Percentiles rank a stretch among this genome's conserved stretches.
These are phyloP conservation scores for Momotus momota DNA, from an alignment of 2,797 vertebrate species.

Conservation along the genomic window DNA sequence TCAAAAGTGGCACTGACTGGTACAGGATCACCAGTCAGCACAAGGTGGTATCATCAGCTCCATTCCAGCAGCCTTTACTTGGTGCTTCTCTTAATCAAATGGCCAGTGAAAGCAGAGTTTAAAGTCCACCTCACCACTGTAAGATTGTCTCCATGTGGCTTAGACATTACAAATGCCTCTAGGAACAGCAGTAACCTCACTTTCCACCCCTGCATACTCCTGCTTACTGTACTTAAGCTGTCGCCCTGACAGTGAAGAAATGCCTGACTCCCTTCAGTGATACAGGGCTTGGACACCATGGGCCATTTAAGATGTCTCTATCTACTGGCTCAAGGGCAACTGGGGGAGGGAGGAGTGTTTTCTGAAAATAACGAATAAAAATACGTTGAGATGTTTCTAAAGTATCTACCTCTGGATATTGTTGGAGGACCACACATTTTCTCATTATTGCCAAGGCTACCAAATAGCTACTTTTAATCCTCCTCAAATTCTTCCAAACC, in stretches of 20 bases:
- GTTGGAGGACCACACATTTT: neutral
- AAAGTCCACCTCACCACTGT: neutral
- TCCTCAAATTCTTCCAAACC: neutral
- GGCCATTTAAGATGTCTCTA: neutral
- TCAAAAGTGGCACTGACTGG: neutral
- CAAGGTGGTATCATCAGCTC: neutral
- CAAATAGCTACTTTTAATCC: neutral
- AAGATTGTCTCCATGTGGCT: fast-evolving
- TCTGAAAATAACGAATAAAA: neutral
- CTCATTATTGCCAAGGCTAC: neutral
- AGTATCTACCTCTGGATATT: neutral
- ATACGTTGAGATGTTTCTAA: neutral
- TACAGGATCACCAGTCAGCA: neutral
- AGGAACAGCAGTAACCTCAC: neutral
- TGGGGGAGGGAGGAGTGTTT: neutral
- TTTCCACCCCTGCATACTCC: neutral
- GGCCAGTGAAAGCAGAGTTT: neutral
- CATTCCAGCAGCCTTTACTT: neutral
- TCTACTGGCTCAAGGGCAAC: neutral
- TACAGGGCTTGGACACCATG: neutral
- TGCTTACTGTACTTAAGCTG: neutral
- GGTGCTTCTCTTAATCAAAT: neutral
- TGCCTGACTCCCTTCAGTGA: neutral
- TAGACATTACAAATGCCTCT: neutral
- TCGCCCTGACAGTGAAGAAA: too few relatives aligned